Base-by-base conservation (phyloP, 2,797 vertebrate species). In the Hozukius guyotensis region DNA sequence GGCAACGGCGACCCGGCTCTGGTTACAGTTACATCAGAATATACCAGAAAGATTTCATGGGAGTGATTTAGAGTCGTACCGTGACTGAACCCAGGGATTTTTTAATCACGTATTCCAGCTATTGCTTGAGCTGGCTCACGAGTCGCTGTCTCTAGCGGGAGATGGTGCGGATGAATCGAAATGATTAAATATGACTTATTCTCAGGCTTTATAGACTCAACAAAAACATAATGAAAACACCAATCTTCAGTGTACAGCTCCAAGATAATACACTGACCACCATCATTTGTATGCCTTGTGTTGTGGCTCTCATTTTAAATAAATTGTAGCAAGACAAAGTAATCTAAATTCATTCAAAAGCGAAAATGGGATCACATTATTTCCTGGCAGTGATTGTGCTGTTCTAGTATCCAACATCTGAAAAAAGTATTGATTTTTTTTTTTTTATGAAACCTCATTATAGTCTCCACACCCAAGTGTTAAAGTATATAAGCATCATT, bases 181-280 rank as follows among this genome's bases (percentile, higher is more conserved):
- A 88, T 83, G 69, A 94, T 92, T 82, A 86, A 87, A 86, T 84
- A 61, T 67, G 62, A 88, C 86, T 89, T 90, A 87, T 82, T 87
- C 73, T 84, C 42, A 2, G 57, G 66, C 77, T 77, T 74, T 85
- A 81, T 75, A 75, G 80, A 75, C 77, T 74, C 18, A 12, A 71
- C 53, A 46, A 49, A 49, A 49, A 25, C 55, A 46, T 87, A 87
- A 88, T 88, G 86, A 89, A 92, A 93, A 89, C 88, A 89, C 78
- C 86, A 81, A 84, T 88, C 80, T 81, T 84, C 29, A 2, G 75
- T 20, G 68, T 85, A 68, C 69, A 49, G 83, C 76, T 85, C 42
- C 32, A 60, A 78, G 72, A 88, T 83, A 79, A 91, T 80, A 32
- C 31, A 61, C 68, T 74, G 80, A 78, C 87, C 73, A 20, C n/a